Base-by-base conservation (phyloP, 2,113 vertebrate species). In the Dryoscopus gambensis region DNA sequence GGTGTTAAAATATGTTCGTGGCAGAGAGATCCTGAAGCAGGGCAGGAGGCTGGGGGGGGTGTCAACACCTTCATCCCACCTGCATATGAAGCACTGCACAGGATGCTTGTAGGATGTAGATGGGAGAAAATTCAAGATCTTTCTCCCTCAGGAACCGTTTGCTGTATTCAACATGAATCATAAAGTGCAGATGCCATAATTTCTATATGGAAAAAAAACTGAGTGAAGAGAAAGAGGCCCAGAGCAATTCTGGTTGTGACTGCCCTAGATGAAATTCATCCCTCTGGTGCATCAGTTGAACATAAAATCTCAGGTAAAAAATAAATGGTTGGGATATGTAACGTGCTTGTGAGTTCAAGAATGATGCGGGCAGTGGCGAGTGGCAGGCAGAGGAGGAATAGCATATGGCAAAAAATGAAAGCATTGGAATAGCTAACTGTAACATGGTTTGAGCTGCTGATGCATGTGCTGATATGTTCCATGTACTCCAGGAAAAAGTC, bases 291-390 rank as follows among this genome's bases (percentile, higher is more conserved):
- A n/a, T 70, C 5, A 4, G 15, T 71, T 73, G 68, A 57, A 39
- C 49, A 8, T 49, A 70, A 84, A 70, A 74, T 44, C 5, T 7
- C 23, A 46, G 73, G 52, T 87, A 39, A 89, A 65, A 91, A 63
- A 50, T 13, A 74, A 64, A 53, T 46, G 4, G 4, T 42, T 49
- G 28, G 37, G 12, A 53, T 56, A 15, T 1, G 14, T 60, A 73
- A 76, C 0, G 1, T 76, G 44, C 12, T 35, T 69, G 40, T 63
- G 75, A 65, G 52, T 42, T 89, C 46, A 69, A 12, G 67, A 79
- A 30, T 28, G 74, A 59, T 57, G 55, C 2, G 12, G 27, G 7
- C 22, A 64, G 28, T 0, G 1, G 46, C 1, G 0, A 33, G 11
- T 0, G 0, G 33, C 30, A 65, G 47, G 30, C 9, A 8, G 56